Evolutionary conservation across 2,888 invertebrate species (phyloP).

Genomic region (Cheiracanthium punctorium): DNA sequence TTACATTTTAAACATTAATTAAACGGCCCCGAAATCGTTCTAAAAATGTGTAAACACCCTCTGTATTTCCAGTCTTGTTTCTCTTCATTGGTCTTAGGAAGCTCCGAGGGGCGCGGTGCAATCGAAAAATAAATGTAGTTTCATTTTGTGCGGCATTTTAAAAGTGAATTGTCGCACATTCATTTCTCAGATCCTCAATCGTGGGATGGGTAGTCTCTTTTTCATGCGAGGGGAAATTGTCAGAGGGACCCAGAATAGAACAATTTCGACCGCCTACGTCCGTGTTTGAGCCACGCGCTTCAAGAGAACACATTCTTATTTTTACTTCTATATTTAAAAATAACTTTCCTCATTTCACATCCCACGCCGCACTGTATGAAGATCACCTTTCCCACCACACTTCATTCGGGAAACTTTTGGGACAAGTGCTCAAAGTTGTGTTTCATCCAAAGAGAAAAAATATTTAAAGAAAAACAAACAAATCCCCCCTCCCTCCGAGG

Average conservation of each 20-base stretch:
- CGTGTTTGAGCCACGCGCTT: background rate
- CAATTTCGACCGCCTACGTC: slow-evolving; percentile 30
- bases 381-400: slow-evolving; percentile 33
- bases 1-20: too few species aligned
- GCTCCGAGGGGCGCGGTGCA: too few species aligned
- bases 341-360: slow-evolving; percentile 33
- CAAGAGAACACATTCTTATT: background rate
- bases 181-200: too few species aligned
- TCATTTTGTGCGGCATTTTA: too few species aligned
- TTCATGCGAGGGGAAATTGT: slow-evolving; percentile 27
- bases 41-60: too few species aligned
- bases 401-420: background rate
- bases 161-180: too few species aligned
- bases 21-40: too few species aligned
- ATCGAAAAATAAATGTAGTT: too few species aligned
- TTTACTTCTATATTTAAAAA: slow-evolving; percentile 24
- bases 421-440: background rate
- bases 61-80: too few species aligned
- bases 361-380: slow-evolving; percentile 35
- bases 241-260: slow-evolving; percentile 40
- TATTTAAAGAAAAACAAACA: too few species aligned
- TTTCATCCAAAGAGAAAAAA: background rate
- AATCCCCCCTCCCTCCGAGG: too few species aligned
- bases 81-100: too few species aligned
- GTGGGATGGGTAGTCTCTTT: background rate